These are phyloP conservation scores for Aphelenchoides avenae DNA, from an alignment of 1,140 invertebrate genomes.

Conservation along the genomic window DNA sequence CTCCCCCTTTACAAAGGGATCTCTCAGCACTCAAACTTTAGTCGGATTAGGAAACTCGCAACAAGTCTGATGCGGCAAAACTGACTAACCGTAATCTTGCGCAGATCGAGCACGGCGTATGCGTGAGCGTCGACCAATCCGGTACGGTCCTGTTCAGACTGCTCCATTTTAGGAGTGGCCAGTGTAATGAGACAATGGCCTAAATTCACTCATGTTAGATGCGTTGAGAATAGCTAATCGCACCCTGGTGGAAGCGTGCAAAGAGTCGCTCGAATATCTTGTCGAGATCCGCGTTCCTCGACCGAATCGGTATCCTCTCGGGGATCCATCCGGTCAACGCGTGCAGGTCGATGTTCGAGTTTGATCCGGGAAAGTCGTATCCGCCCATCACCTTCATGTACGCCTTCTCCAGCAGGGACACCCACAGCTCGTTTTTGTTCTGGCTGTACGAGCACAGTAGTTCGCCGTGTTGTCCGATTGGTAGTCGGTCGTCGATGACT, in stretches of 20 bases:
- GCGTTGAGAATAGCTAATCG: too few species aligned
- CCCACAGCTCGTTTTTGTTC: slow-evolving; percentile 89
- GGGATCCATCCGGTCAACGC: slow-evolving; percentile 96
- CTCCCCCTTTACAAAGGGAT: too few species aligned
- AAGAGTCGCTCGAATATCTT: slow-evolving; percentile 74
- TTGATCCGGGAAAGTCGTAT: slow-evolving; percentile 95
- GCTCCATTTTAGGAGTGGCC: slow-evolving; percentile 78
- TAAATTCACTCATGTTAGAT: too few species aligned
- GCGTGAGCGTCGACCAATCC: slow-evolving; percentile 87
- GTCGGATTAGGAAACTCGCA: too few species aligned
- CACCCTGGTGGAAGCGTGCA: slow-evolving; percentile 70
- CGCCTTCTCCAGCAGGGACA: slow-evolving; percentile 89
- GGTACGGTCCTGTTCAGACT: slow-evolving; percentile 75
- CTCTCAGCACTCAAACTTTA: too few species aligned
- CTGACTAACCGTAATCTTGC: slow-evolving; percentile 69
- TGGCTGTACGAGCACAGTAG: slow-evolving; percentile 78
- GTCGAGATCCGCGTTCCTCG: slow-evolving; percentile 68
- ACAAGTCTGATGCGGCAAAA: too few species aligned
- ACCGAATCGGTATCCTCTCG: slow-evolving; percentile 74
- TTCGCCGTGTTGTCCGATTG: slow-evolving; percentile 73
- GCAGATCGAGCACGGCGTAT: slow-evolving; percentile 86
- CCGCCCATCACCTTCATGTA: slow-evolving; percentile 85
- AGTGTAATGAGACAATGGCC: slow-evolving; percentile 78
- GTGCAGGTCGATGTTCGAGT: slow-evolving; percentile 96
- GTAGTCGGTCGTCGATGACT: slow-evolving; percentile 87